Conservation (phyloP, 1,140 invertebrate genomes). For the Potamilus streckersoni region DNA sequence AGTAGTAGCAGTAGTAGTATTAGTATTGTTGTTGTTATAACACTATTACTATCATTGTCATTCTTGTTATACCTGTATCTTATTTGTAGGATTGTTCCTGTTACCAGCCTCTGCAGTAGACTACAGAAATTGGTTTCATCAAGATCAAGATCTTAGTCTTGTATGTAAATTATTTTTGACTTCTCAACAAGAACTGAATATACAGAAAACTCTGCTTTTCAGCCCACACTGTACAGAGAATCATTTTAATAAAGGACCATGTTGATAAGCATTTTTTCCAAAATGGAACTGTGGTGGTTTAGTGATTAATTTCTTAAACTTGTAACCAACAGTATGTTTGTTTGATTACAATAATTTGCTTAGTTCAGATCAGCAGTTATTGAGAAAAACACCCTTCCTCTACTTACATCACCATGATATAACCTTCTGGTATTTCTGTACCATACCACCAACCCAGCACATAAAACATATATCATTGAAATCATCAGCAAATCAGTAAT, state of each 20-base stretch:
- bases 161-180: slow-evolving; percentile 29
- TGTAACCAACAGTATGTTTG: no score
- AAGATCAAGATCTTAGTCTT: slow-evolving; percentile 38
- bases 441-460: background rate
- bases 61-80: no score
- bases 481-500: background rate
- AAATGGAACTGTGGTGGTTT: no score
- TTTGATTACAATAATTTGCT: no score
- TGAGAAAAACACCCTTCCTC: no score
- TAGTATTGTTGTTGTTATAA: no score
- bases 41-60: no score
- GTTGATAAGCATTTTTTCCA: background rate
- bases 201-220: background rate
- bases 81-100: slow-evolving; percentile 45
- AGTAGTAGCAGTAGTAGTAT: no score
- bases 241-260: background rate
- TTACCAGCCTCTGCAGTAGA: slow-evolving; percentile 50
- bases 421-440: no score
- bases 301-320: no score
- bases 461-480: background rate
- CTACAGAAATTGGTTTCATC: slow-evolving; percentile 45
- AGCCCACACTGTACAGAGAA: background rate
- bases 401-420: no score
- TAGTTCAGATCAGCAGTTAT: no score
- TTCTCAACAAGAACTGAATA: background rate